These are phyloP conservation scores for Lasiommata megera DNA, from an alignment of 2,888 invertebrate genomes.

Conservation along the genomic window DNA sequence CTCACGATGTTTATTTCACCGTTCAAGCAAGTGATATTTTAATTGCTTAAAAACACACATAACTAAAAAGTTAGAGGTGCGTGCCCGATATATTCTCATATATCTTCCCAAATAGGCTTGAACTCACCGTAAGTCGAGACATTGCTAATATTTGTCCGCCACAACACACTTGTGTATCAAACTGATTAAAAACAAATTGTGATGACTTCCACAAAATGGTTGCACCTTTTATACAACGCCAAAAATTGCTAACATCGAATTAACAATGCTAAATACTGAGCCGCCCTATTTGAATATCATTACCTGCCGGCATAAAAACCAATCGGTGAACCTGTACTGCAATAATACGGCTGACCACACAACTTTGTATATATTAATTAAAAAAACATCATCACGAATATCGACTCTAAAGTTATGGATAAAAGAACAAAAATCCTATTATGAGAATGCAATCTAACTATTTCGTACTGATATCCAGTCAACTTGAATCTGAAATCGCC, in stretches of 20 bases:
- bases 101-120: not conserved
- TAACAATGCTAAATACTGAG: slow-evolving; percentile 70
- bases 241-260: slow-evolving; percentile 72
- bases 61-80: too few species aligned
- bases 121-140: slow-evolving; percentile 72
- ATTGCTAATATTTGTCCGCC: slow-evolving; percentile 49
- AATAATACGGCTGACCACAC: slow-evolving; percentile 32
- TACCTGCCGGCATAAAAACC: slow-evolving; percentile 44
- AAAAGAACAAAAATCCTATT: not conserved
- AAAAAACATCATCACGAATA: not conserved
- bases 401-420: not conserved
- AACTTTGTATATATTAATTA: slow-evolving; percentile 12
- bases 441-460: not conserved
- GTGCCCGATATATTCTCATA: too few species aligned
- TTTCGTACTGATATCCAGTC: not conserved
- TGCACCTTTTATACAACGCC: slow-evolving; percentile 73
- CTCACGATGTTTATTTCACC: too few species aligned
- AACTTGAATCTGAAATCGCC: slow-evolving; percentile 33
- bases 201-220: slow-evolving; percentile 51
- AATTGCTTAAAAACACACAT: too few species aligned
- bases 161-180: slow-evolving; percentile 51
- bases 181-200: slow-evolving; percentile 50
- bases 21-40: too few species aligned
- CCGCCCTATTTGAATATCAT: slow-evolving; percentile 74
- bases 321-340: slow-evolving; percentile 34